phyloP scores from a whole-genome alignment of 1,140 invertebrate genomes.

The Mactra quadrangularis region DNA sequence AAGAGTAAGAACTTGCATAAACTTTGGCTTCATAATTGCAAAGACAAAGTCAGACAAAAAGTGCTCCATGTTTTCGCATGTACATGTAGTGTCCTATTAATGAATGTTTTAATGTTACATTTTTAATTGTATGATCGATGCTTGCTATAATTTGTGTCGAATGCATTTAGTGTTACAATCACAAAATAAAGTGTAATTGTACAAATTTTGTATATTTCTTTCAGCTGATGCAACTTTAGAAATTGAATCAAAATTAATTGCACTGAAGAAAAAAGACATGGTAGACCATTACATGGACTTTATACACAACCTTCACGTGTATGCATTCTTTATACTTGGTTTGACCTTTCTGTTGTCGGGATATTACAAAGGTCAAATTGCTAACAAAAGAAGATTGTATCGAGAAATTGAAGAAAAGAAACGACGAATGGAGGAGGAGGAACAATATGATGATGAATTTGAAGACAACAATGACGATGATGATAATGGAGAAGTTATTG shows the following conservation, averaged over 20 bases:
- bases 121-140: no score
- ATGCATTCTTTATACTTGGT: conserved; percentile 58
- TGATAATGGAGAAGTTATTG: conserved; percentile 9
- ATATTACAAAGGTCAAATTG: conserved; percentile 52
- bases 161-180: no score
- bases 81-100: no score
- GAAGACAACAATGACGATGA: background rate
- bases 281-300: conserved; percentile 60
- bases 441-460: conserved; percentile 5
- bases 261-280: conserved; percentile 50
- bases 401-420: conserved; percentile 47
- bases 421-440: conserved; percentile 28
- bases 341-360: conserved; percentile 47
- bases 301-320: conserved; percentile 42
- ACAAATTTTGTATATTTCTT: background rate
- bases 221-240: conserved; percentile 58
- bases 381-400: conserved; percentile 43
- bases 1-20: no score
- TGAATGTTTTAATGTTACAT: no score
- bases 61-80: no score
- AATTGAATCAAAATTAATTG: conserved; percentile 41
- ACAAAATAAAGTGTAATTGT: no score
- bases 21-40: no score
- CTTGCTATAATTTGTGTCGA: no score
- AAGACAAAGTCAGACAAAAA: no score